Conservation (phyloP, 1,140 invertebrate genomes). For the Penaeus chinensis region DNA sequence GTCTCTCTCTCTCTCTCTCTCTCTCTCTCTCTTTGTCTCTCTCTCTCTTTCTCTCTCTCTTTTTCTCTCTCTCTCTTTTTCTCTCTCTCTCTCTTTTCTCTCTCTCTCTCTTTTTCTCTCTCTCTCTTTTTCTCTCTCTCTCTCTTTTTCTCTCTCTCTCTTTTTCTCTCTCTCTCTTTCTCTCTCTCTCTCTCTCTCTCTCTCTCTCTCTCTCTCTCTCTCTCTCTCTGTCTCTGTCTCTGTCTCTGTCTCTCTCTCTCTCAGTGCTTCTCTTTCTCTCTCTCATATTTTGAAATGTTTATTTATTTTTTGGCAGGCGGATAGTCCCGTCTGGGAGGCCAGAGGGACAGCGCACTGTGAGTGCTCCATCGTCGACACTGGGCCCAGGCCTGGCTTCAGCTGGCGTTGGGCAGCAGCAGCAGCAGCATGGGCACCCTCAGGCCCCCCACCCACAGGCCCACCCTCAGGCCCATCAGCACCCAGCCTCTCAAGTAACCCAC, state of each 20-base stretch:
- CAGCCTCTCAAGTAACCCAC: slow-evolving; percentile 39
- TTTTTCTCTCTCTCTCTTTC: not conserved
- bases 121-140: not conserved
- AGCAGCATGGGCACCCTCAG: slow-evolving; percentile 40
- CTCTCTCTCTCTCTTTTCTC: not conserved
- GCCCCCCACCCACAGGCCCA: slow-evolving; percentile 44
- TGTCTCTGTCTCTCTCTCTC: slow-evolving; percentile 33
- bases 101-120: not conserved
- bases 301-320: slow-evolving; percentile 33
- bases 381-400: slow-evolving; percentile 55
- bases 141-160: not conserved
- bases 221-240: slow-evolving; percentile 33
- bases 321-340: slow-evolving; percentile 49
- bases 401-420: slow-evolving; percentile 54
- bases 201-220: slow-evolving; percentile 36
- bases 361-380: slow-evolving; percentile 49
- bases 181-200: slow-evolving; percentile 27
- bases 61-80: not conserved
- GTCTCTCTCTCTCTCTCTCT: not conserved
- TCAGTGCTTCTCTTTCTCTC: slow-evolving; percentile 22
- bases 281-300: not conserved
- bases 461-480: slow-evolving; percentile 51
- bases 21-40: not conserved
- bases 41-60: not conserved
- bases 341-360: slow-evolving; percentile 55